phyloP scores from a whole-genome alignment of 2,113 vertebrate genomes.

The Mustela nigripes region DNA sequence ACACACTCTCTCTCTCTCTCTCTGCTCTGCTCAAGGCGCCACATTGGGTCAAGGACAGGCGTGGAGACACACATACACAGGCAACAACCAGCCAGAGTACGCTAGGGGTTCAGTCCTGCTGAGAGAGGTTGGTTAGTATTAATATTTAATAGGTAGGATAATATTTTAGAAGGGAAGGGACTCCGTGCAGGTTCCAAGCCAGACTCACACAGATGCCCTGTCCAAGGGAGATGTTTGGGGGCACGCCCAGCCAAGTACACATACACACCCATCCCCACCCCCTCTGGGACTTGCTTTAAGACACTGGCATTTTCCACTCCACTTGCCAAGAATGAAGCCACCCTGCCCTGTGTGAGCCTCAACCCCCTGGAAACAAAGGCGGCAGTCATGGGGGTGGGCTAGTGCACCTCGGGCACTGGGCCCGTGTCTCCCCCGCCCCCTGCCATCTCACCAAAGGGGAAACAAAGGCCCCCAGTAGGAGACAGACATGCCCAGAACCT shows the following conservation, averaged over 20 bases:
- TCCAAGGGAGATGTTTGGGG: conserved; percentile 54
- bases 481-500: neutral
- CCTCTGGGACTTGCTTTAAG: conserved; percentile 51
- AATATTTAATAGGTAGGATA: neutral
- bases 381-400: conserved; percentile 23
- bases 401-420: neutral
- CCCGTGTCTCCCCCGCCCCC: neutral
- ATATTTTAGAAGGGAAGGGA: neutral
- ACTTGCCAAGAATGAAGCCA: conserved; percentile 78
- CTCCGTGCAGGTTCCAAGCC: neutral
- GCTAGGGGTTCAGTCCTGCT: neutral
- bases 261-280: conserved; percentile 52
- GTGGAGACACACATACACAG: neutral
- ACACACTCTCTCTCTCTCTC: neutral
- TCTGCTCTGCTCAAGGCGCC: neutral
- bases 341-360: conserved; percentile 52
- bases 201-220: neutral
- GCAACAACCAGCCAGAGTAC: neutral
- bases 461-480: neutral
- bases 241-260: conserved; percentile 11
- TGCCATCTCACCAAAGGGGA: conserved; percentile 18
- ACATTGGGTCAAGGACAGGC: neutral
- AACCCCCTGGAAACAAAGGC: conserved; percentile 74
- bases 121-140: neutral
- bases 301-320: conserved; percentile 79